Evolutionary conservation across 2,797 vertebrate species (phyloP), one percentile per base, ranked within the genome.

Genomic region (Falco novaeseelandiae): DNA sequence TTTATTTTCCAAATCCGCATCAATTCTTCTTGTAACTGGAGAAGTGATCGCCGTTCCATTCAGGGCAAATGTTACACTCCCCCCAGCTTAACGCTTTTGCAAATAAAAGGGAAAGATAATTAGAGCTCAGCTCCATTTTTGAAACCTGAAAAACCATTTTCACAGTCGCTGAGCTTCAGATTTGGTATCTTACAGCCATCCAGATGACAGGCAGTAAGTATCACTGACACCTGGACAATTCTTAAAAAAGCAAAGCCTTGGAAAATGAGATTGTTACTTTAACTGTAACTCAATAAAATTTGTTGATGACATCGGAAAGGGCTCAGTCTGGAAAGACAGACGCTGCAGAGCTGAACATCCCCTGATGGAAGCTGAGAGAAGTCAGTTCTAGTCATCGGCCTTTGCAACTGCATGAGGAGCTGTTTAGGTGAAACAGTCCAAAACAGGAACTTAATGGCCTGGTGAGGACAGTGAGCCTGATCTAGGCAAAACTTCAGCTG

Each of bases 1-100:
- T 62, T 82, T n/a, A 46, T 30, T 11, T 83, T 49, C 44, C 51
- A 42, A 9, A n/a, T n/a, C 10, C 1, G 0, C 3, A 6, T 16
- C 8, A 15, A 1, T 36, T 58, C 27, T 32, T 49, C 9, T 14
- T 82, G 10, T 40, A 71, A 59, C 27, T 49, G 46, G 34, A 66
- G 36, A 67, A 58, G 22, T 15, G 1, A 34, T n/a, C 48, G 52
- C 14, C 57, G 2, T 46, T 90, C 51, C 67, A 2, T 32, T 59
- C 29, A 38, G 62, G 73, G 11, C 36, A 57, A 62, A 58, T 5
- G 10, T 13, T 44, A 30, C 8, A 6, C 16, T 42, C 40, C 29
- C 19, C 26, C 25, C 11, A 15, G 0, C 32, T 46, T 16, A 58
- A 40, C 16, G 51, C 70, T 84, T 71, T 63, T 79, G 48, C 44